Base-by-base conservation (phyloP, 2,888 invertebrate genomes). In the Heliconius charithonia region DNA sequence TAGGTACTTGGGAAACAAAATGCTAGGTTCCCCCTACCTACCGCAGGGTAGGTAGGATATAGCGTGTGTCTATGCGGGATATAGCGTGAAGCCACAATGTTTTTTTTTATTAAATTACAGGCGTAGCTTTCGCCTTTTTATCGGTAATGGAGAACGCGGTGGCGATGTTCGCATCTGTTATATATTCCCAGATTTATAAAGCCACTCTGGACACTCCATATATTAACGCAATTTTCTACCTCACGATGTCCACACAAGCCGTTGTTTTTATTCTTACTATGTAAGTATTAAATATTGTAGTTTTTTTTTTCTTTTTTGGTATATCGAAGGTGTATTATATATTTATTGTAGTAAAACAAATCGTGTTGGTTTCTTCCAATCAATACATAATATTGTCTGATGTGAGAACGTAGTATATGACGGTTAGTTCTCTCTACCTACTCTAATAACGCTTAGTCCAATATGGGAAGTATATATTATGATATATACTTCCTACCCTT, bases 71-170 rank as follows among this genome's bases (percentile, higher is more conserved):
- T 22, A n/a, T 56, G 10, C 3, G 56, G 22, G 22, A 56, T 56
- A 56, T 22, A 56, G 56, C 19, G 56, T 22, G 56, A 56, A 56
- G 1, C 56, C n/a, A 56, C 9, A 56, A n/a, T n/a, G 12, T 29
- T 65, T 22, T 66, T 29, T 65, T 3, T 16, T 32, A 22, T 74
- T 74, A 76, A 70, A 70, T 83, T 91, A 16, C 89, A 97, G 97
- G 97, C 51, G 97, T 97, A 87, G 96, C 97, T 0, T 97, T 97
- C 87, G 97, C 97, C 0, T 94, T 98, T 81, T 92, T 98, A 12
- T 96, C 97, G 0, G 97, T 97, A 0, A 97, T 97, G 88, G 97
- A 98, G 86, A 97, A 97, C 86, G 97, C 97, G 0, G 96, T 97
- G 63, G 97, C 97, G 0, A 94, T 98, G 85, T 94, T 97, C 79